Evolutionary conservation across 1,140 invertebrate genomes (phyloP), one percentile per base, ranked within the genome.

Genomic region (Ganaspis sp.): DNA sequence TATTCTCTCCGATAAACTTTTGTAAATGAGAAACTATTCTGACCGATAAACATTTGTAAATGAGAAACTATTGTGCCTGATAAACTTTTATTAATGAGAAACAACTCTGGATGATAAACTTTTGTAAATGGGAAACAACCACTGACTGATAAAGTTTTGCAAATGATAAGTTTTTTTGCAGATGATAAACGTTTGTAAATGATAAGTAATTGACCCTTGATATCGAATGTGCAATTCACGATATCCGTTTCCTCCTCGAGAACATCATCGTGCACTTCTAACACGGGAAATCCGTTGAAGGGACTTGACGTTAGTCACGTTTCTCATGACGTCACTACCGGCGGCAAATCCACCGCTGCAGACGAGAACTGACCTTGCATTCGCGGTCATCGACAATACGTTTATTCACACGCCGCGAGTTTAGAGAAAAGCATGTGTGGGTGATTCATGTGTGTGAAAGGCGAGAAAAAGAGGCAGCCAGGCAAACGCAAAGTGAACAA

Each of bases 311-410:
- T 34, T 69, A 9, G n/a, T 78, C 76, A 78, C 76, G 76, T 78
- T 78, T 70, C 17, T 76, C 78, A 29, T 83, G 78, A 83, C 80
- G 78, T 85, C 82, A 82, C 38, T 69, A 45, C 73, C 53, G 71
- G 81, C 49, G 23, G 74, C 72, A 76, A 69, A 26, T 69, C 26
- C 72, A 49, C 70, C 70, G 73, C 75, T 54, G 69, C 81, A 84
- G 83, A 85, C 86, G 82, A 79, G 73, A 80, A 78, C 80, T 87
- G 84, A 87, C 86, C 85, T 87, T 86, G 83, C 78, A 72, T 38
- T 37, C 77, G 76, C 76, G 79, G 80, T 87, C 81, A 82, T 84
- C 77, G 75, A 72, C 79, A 42, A 71, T 78, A 74, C 76, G 29
- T 21, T 54, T 58, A 17, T 38, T 73, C 71, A 11, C 9, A 12